These are phyloP conservation scores for Leptinotarsa defecta DNA, from an alignment of 1,140 invertebrate species.

Conservation along the genomic window DNA sequence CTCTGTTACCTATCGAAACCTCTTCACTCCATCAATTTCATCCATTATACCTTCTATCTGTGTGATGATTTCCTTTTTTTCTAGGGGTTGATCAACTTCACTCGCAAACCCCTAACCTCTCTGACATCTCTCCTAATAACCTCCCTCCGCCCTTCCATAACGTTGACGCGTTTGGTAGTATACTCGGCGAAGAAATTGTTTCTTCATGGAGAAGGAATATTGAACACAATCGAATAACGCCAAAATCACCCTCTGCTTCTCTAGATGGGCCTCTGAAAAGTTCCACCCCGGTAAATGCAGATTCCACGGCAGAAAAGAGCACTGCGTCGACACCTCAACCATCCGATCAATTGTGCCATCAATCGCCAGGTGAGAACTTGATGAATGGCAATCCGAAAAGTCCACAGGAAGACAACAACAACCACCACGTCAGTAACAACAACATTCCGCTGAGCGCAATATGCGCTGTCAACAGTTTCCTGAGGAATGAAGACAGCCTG, in stretches of 20 bases:
- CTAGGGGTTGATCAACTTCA: conserved; percentile 53
- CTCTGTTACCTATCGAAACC: neutral
- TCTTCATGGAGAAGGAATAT: conserved; percentile 76
- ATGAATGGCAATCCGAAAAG: conserved; percentile 60
- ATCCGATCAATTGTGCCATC: conserved; percentile 38
- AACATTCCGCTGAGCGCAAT: conserved; percentile 60
- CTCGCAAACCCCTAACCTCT: conserved; percentile 45
- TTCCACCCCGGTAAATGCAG: conserved; percentile 55
- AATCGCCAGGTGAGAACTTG: conserved; percentile 44
- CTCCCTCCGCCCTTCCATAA: conserved; percentile 67
- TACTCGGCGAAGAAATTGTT: conserved; percentile 77
- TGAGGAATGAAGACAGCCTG: conserved; percentile 61
- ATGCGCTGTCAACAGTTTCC: conserved; percentile 56
- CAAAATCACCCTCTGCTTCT: conserved; percentile 33
- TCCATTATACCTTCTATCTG: neutral
- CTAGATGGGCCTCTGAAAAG: conserved; percentile 41
- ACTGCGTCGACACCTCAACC: conserved; percentile 54
- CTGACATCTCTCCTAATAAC: conserved; percentile 57
- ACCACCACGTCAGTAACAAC: conserved; percentile 59
- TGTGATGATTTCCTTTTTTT: conserved; percentile 41
- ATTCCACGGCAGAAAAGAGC: conserved; percentile 51
- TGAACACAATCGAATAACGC: conserved; percentile 63
- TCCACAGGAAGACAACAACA: conserved; percentile 63
- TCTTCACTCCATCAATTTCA: neutral
- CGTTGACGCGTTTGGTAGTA: conserved; percentile 71